Evolutionary conservation across 2,888 invertebrate genomes (phyloP), one percentile per base, ranked within the genome.

Genomic region (Dendrolimus pini): DNA sequence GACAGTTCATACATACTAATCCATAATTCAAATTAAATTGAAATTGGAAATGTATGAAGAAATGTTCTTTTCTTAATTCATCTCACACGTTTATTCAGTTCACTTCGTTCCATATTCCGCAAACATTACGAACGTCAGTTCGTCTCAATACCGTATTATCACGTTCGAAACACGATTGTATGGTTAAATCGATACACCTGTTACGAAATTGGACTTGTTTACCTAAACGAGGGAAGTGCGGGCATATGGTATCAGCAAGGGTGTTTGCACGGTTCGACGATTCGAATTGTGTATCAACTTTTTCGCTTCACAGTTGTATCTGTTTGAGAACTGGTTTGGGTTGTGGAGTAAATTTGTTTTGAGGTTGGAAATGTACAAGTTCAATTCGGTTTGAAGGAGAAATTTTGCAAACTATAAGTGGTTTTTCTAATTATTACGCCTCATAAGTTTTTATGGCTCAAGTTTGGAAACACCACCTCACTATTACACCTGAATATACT

Each of bases 181-280:
- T 53, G 55, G 42, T 30, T 41, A 9, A 55, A 53, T 52, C 42
- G 53, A 14, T 13, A 57, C 55, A 57, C 53, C 56, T 57, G 53
- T 59, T 57, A 54, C 55, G 55, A 59, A 59, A 53, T 55, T 57
- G 59, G 53, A 55, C 56, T 41, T 59, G 54, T 59, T 59, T 56
- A 55, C 53, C 59, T 53, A 56, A 54, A 56, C 55, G 52, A 47
- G 54, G 52, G 54, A 55, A 59, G 53, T 57, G 57, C 42, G 47
- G 41, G 53, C 18, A 47, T 47, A 47, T 47, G 47, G 47, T 47
- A 30, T 30, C 6, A 30, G 30, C 30, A 30, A 30, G 6, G 30
- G 30, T 30, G 30, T 30, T 30, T 30, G 30, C 30, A 47, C 47
- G 47, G 47, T 47, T 47, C 47, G 47, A 12, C 47, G 12, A 47